Evolutionary conservation across 1,140 invertebrate genomes (phyloP).

Genomic region (Cyrtorhinus lividipennis): DNA sequence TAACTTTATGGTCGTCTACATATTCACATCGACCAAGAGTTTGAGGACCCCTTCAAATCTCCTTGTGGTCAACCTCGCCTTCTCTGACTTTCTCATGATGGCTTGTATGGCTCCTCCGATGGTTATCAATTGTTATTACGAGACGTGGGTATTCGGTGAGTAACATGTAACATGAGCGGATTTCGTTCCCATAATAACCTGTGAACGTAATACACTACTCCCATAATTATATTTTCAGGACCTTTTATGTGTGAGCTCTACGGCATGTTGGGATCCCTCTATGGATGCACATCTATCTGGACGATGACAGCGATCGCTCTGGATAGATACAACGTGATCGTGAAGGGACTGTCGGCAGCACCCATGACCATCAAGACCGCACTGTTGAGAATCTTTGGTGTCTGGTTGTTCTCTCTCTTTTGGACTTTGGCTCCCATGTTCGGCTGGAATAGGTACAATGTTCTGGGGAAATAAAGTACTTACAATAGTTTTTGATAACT

Average conservation of each 20-base stretch:
- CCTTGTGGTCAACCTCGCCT: conserved; percentile 68
- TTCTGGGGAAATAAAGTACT: conserved; percentile 7
- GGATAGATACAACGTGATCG: conserved; percentile 74
- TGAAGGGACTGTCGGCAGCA: conserved; percentile 56
- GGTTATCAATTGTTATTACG: conserved; percentile 72
- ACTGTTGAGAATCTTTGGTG: conserved; percentile 45
- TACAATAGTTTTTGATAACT: too few relatives aligned
- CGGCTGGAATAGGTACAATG: conserved; percentile 60
- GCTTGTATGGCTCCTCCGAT: conserved; percentile 64
- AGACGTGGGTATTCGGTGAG: conserved; percentile 67
- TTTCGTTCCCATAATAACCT: too few relatives aligned
- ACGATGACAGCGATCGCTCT: conserved; percentile 67
- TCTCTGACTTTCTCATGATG: conserved; percentile 83
- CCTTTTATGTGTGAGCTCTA: conserved; percentile 70
- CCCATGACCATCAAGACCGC: conserved; percentile 54
- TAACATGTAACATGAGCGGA: too few relatives aligned
- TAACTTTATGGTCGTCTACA: conserved; percentile 74
- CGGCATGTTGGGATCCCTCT: conserved; percentile 60
- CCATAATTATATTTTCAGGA: conserved; percentile 31
- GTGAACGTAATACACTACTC: too few relatives aligned
- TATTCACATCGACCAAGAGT: conserved; percentile 59
- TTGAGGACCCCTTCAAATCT: conserved; percentile 72
- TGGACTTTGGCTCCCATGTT: conserved; percentile 62
- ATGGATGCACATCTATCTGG: conserved; percentile 68
- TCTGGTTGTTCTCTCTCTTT: conserved; percentile 49